Conservation (phyloP, 2,888 invertebrate genomes). For the Agrypnus murinus region DNA sequence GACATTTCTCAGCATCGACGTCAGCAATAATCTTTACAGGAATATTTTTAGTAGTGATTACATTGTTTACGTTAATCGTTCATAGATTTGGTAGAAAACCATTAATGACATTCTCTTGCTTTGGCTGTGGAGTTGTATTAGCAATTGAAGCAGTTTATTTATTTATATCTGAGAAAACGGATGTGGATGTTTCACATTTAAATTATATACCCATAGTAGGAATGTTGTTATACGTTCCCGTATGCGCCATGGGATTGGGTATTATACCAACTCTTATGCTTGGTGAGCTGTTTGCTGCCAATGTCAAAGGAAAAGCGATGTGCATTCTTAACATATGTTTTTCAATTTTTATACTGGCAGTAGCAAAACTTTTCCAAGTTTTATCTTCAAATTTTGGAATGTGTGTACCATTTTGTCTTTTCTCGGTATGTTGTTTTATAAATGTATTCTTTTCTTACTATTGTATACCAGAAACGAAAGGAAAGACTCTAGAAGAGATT, state of each 20-base stretch:
- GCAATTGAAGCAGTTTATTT: slow-evolving; percentile 59
- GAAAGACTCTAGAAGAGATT: slow-evolving; percentile 65
- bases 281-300: slow-evolving; percentile 64
- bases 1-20: slow-evolving; percentile 57
- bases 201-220: slow-evolving; percentile 61
- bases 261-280: slow-evolving; percentile 48
- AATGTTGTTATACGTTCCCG: slow-evolving; percentile 53
- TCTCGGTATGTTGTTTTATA: slow-evolving; percentile 55
- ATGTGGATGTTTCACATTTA: slow-evolving; percentile 50
- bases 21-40: slow-evolving; percentile 60
- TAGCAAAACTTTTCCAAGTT: slow-evolving; percentile 64
- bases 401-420: slow-evolving; percentile 61
- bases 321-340: slow-evolving; percentile 59
- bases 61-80: slow-evolving; percentile 52
- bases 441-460: slow-evolving; percentile 59
- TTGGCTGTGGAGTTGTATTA: slow-evolving; percentile 55
- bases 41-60: slow-evolving; percentile 42
- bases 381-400: slow-evolving; percentile 60
- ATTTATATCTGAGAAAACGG: slow-evolving; percentile 54
- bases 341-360: slow-evolving; percentile 56
- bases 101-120: slow-evolving; percentile 57
- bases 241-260: slow-evolving; percentile 40
- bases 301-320: slow-evolving; percentile 62
- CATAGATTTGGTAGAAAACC: slow-evolving; percentile 60
- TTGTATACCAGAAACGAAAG: slow-evolving; percentile 65